phyloP scores from a whole-genome alignment of 2,113 vertebrate genomes.

The Leucosticte australis region DNA sequence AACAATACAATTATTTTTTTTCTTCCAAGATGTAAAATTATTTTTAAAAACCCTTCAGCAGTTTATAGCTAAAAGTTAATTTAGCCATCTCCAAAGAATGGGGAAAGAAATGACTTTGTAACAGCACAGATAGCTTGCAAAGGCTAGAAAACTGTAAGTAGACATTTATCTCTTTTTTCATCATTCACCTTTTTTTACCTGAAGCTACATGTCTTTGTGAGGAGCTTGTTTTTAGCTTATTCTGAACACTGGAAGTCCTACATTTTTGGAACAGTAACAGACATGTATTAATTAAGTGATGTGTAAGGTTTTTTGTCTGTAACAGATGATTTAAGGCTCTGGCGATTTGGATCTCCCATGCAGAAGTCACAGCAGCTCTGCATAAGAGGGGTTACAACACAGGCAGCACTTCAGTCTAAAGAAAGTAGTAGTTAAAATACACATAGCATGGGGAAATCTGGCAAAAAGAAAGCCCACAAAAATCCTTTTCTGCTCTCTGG shows the following conservation, averaged over 20 bases:
- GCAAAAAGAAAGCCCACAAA: constrained; percentile 39
- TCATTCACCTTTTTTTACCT: not conserved
- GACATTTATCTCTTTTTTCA: not conserved
- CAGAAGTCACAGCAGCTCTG: not conserved
- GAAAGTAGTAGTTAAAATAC: constrained; percentile 16
- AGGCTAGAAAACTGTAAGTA: not conserved
- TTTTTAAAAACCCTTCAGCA: accelerated
- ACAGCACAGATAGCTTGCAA: not conserved
- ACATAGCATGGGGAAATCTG: not conserved
- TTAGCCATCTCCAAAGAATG: not conserved
- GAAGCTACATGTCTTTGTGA: not conserved
- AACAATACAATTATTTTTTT: not conserved
- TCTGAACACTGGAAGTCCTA: not conserved
- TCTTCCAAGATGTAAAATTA: not conserved
- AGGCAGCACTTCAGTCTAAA: not conserved
- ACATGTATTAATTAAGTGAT: not conserved
- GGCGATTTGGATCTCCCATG: not conserved
- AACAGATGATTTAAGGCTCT: not conserved
- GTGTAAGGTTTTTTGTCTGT: not conserved
- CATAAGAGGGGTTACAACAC: not conserved
- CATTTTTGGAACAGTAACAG: not conserved
- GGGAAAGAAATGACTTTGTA: not conserved
- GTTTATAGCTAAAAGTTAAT: not conserved
- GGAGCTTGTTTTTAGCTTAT: not conserved
- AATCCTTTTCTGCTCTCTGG: constrained; percentile 27